Evolutionary conservation across 2,113 vertebrate genomes (phyloP).

Genomic region (Bubo scandiacus): DNA sequence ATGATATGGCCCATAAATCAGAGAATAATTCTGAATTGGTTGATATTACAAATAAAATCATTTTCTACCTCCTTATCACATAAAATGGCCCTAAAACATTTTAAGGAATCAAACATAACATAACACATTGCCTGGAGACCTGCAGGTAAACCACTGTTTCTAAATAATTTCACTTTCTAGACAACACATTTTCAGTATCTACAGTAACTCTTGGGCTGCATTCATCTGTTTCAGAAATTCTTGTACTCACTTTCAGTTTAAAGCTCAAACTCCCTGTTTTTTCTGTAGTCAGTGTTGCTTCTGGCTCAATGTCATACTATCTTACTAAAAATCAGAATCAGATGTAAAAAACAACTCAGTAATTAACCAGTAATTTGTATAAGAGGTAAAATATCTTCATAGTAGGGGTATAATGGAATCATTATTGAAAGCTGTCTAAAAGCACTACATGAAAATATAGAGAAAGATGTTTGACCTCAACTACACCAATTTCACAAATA

Average conservation of each 20-base stretch:
- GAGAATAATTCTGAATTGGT: neutral
- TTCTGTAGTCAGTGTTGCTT: neutral
- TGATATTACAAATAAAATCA: neutral
- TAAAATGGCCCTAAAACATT: neutral
- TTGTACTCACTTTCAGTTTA: neutral
- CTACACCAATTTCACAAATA: constrained; percentile 67
- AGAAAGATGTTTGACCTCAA: constrained; percentile 64
- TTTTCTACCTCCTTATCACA: neutral
- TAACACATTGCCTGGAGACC: neutral
- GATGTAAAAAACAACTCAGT: constrained; percentile 31
- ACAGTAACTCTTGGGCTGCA: neutral
- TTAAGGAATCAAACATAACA: neutral
- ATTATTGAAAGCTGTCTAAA: constrained; percentile 46
- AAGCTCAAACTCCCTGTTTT: neutral
- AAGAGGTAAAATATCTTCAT: constrained; percentile 35
- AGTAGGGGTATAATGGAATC: constrained; percentile 7
- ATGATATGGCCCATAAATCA: neutral
- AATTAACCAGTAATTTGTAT: constrained; percentile 66
- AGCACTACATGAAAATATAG: constrained; percentile 21
- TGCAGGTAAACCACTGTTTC: neutral
- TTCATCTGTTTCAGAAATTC: neutral
- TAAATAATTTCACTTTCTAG: neutral
- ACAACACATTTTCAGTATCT: neutral
- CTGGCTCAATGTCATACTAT: constrained; percentile 15
- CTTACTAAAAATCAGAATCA: constrained; percentile 41